Evolutionary conservation across 2,797 vertebrate genomes (phyloP).

Genomic region (Macrochelys suwanniensis): DNA sequence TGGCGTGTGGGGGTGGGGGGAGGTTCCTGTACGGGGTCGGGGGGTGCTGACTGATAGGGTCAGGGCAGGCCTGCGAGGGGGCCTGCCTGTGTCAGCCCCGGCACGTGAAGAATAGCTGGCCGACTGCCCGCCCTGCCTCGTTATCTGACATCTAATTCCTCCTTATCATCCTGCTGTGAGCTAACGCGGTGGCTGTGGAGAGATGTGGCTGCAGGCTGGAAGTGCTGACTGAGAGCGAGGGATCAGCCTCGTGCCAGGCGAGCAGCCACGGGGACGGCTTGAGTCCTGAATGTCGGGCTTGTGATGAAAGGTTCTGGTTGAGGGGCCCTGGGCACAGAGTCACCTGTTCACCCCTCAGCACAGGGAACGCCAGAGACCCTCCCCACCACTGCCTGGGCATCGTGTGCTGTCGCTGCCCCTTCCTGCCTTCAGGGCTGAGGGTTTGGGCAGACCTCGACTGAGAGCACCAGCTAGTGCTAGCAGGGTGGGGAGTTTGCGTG

Average conservation of each 20-base stretch:
- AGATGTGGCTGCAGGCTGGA: slow-evolving; percentile 1
- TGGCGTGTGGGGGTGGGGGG: background rate
- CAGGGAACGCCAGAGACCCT: background rate
- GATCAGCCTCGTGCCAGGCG: background rate
- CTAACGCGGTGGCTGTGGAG: background rate
- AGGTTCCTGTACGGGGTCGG: background rate
- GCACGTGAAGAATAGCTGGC: background rate
- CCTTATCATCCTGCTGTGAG: slow-evolving; percentile 30
- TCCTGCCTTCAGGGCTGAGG: background rate
- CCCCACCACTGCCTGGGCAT: background rate
- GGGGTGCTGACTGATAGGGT: background rate
- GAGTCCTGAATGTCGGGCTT: background rate
- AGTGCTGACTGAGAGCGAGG: background rate
- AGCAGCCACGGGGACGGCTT: background rate
- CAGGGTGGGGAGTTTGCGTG: background rate
- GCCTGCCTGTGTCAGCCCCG: slow-evolving; percentile 4
- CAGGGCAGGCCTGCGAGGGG: background rate
- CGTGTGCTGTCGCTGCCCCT: background rate
- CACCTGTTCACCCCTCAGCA: background rate
- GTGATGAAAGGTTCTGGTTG: background rate
- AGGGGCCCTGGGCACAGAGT: background rate
- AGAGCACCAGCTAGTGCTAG: background rate
- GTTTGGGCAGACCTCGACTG: background rate
- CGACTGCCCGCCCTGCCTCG: background rate
- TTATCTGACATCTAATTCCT: slow-evolving; percentile 15